A percentile compares a stretch with the other conserved stretches of the same genome.
Evolutionary conservation across 2,888 invertebrate genomes (phyloP).

Genomic region (Julus scandinavius): DNA sequence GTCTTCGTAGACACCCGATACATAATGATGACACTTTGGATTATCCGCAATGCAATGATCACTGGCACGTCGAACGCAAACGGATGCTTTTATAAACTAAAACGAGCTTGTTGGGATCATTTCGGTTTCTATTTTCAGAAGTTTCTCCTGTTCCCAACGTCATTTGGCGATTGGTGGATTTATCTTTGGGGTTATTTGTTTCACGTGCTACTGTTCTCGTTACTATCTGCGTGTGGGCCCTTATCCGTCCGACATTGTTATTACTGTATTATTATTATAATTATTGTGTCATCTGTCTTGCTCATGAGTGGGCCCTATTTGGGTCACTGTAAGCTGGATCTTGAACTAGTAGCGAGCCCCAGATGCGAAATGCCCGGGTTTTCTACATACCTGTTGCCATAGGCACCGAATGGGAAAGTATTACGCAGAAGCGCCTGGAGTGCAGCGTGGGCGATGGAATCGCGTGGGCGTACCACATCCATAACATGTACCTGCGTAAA

Average conservation of each 20-base stretch:
- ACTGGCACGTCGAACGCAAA: not conserved
- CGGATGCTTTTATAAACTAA: not conserved
- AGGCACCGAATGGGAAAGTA: not conserved
- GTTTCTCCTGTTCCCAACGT: not conserved
- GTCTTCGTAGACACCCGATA: not conserved
- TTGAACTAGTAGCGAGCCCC: constrained; percentile 39
- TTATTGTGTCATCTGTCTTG: not conserved
- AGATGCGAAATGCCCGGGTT: not conserved
- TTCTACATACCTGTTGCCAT: not conserved
- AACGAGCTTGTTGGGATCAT: not conserved
- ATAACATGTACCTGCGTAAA: not conserved
- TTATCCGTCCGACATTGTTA: not conserved
- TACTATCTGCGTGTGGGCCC: not conserved
- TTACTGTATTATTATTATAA: not conserved
- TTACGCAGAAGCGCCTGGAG: not conserved
- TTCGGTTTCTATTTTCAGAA: not conserved
- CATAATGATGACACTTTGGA: not conserved
- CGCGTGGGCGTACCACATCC: not conserved
- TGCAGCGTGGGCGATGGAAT: too few relatives aligned
- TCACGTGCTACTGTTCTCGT: not conserved
- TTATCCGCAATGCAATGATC: not conserved
- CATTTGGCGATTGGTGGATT: not conserved
- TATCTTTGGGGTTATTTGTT: too few relatives aligned
- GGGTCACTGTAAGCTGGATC: constrained; percentile 35
- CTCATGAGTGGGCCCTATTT: not conserved